Percentiles rank a stretch among this genome's conserved stretches.
Conservation (phyloP, 2,113 vertebrate species). For the Fregetta grallaria region DNA sequence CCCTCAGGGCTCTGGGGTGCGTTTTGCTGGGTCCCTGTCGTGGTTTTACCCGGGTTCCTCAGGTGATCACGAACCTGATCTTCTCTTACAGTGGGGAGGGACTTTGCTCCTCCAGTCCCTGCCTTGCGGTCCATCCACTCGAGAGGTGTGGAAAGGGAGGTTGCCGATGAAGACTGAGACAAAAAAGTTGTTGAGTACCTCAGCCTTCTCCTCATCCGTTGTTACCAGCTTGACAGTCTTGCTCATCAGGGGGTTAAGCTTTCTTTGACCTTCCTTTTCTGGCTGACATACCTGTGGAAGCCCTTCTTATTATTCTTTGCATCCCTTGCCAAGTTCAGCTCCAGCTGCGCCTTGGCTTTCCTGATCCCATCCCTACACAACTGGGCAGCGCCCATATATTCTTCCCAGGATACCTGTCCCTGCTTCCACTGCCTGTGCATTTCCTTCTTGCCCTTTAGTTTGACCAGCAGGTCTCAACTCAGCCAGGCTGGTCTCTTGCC, state of each 20-base stretch:
- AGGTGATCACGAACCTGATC: no score
- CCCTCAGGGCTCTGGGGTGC: no score
- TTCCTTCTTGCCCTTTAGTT: neutral
- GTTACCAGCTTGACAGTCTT: no score
- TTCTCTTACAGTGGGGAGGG: no score
- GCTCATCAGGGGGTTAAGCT: no score
- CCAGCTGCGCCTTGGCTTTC: neutral
- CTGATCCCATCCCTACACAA: neutral
- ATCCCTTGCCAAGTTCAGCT: neutral
- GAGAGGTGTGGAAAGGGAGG: neutral
- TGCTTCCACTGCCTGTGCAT: neutral
- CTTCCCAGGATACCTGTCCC: neutral
- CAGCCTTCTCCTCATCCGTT: no score
- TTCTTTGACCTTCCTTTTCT: neutral
- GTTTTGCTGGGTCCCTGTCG: no score
- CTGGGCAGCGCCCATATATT: neutral
- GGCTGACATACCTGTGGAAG: neutral
- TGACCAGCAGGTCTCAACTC: neutral
- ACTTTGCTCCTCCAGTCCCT: neutral
- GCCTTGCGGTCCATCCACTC: neutral
- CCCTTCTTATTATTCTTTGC: neutral
- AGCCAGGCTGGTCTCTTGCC: neutral
- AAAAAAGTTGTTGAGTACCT: neutral
- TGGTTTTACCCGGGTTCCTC: no score
- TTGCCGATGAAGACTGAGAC: neutral